Evolutionary conservation across 2,888 invertebrate genomes (phyloP).

Genomic region (Gortyna flavago): DNA sequence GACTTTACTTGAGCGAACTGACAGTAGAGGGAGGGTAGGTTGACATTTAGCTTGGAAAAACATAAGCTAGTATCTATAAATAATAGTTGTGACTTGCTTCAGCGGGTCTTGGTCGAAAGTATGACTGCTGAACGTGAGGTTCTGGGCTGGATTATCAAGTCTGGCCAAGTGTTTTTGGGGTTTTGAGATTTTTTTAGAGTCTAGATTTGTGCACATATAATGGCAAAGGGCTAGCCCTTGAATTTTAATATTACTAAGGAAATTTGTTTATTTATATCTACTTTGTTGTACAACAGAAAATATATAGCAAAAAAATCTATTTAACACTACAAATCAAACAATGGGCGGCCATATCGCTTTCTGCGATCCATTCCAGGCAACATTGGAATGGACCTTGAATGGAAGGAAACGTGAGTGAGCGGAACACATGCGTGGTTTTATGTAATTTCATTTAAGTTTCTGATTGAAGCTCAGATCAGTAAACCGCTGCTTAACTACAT

Average conservation of each 20-base stretch:
- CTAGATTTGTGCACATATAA: neutral
- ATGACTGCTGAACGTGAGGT: neutral
- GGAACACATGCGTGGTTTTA: neutral
- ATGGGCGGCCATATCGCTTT: neutral
- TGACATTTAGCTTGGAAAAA: slow-evolving; percentile 15
- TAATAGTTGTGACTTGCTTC: neutral
- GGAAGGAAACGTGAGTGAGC: no score
- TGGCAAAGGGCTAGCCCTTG: neutral
- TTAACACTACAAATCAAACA: neutral
- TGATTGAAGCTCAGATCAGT: slow-evolving; percentile 11
- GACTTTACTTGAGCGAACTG: slow-evolving; percentile 34
- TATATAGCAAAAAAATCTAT: neutral
- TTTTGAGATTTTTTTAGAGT: neutral
- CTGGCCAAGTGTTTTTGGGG: neutral
- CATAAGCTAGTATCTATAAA: neutral
- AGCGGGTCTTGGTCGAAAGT: no score
- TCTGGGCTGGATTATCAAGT: neutral
- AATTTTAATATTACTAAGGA: neutral
- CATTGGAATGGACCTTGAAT: neutral
- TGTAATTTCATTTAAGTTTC: slow-evolving; percentile 3
- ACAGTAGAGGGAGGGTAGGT: neutral
- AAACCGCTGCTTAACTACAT: slow-evolving; percentile 1
- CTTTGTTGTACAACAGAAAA: neutral
- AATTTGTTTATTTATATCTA: neutral
- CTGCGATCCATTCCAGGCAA: neutral